phyloP scores from a whole-genome alignment of 2,888 invertebrate genomes.

The Pachydiplax longipennis region DNA sequence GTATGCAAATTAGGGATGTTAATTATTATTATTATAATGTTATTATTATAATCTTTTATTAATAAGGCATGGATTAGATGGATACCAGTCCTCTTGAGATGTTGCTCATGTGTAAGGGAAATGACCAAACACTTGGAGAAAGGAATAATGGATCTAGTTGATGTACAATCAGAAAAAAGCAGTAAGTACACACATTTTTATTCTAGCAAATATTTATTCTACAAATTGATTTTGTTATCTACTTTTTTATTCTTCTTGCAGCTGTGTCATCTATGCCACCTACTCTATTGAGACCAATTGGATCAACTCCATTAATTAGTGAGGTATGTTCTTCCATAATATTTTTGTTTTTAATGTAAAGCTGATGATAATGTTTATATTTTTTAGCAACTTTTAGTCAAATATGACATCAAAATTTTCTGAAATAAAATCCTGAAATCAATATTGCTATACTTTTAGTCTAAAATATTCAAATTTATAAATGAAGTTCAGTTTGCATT shows the following conservation, averaged over 20 bases:
- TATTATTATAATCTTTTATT: too few relatives aligned
- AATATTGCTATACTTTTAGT: too few relatives aligned
- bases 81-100: conserved; percentile 19
- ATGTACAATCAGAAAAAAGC: neutral
- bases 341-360: too few relatives aligned
- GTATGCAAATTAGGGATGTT: neutral
- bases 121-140: conserved; percentile 25
- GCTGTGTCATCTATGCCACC: conserved; percentile 23
- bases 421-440: too few relatives aligned
- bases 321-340: neutral
- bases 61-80: conserved; percentile 13
- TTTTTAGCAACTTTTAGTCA: too few relatives aligned
- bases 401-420: too few relatives aligned
- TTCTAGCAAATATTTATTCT: neutral
- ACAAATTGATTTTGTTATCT: neutral
- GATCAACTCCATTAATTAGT: conserved; percentile 26
- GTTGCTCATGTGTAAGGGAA: conserved; percentile 24
- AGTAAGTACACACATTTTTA: neutral
- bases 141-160: conserved; percentile 6
- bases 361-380: too few relatives aligned
- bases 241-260: neutral
- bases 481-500: too few relatives aligned
- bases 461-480: too few relatives aligned
- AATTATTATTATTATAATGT: too few relatives aligned
- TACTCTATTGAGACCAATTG: conserved; percentile 11